These are phyloP conservation scores for Pollenia angustigena DNA, from an alignment of 2,888 invertebrate genomes.

Conservation along the genomic window DNA sequence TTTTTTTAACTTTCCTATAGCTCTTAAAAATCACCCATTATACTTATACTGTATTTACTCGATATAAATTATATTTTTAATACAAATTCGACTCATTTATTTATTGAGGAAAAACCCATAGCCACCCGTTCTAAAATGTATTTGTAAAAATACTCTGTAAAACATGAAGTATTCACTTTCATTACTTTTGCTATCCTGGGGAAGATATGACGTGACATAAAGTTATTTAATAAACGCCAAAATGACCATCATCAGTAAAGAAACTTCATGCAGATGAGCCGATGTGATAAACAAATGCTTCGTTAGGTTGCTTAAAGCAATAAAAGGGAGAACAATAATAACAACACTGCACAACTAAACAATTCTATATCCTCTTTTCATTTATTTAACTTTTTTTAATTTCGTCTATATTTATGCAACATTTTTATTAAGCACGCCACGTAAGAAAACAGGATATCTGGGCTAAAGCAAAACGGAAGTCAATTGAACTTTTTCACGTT, in stretches of 20 bases:
- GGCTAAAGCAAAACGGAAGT: conserved; percentile 69
- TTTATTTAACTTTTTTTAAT: conserved; percentile 26
- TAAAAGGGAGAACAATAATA: not conserved
- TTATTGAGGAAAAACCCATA: too few relatives aligned
- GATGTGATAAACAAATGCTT: conserved; percentile 72
- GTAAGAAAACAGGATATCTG: conserved; percentile 58
- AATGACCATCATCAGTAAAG: conserved; percentile 60
- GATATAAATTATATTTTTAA: too few relatives aligned
- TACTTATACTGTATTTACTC: too few relatives aligned
- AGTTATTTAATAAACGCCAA: conserved; percentile 62
- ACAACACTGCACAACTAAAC: not conserved
- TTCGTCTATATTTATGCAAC: conserved; percentile 69
- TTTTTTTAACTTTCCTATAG: too few relatives aligned
- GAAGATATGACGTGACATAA: conserved; percentile 61
- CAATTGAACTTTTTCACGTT: conserved; percentile 70
- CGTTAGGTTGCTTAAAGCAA: conserved; percentile 14
- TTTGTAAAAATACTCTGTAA: too few relatives aligned
- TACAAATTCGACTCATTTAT: too few relatives aligned
- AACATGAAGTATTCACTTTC: not conserved
- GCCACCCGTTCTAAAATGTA: too few relatives aligned
- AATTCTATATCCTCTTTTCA: conserved; percentile 1
- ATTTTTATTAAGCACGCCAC: conserved; percentile 67
- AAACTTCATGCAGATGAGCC: conserved; percentile 73
- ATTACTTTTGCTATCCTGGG: conserved; percentile 10
- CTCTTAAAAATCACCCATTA: too few relatives aligned